phyloP scores from a whole-genome alignment of 2,888 invertebrate species.

The Orthonevra nobilis region DNA sequence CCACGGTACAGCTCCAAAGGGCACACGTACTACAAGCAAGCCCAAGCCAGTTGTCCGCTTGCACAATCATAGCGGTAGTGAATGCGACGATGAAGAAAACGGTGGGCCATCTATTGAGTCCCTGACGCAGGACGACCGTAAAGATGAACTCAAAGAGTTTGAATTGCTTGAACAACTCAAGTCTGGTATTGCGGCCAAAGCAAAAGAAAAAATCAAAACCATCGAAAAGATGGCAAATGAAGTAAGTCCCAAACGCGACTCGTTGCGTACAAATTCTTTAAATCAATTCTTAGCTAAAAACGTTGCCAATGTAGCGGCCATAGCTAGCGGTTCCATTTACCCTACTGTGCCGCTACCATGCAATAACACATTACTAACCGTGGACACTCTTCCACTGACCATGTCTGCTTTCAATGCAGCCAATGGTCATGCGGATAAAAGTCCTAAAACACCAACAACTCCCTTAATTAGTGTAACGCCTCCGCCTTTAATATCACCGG shows the following conservation, averaged over 20 bases:
- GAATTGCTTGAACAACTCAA: slow-evolving; percentile 85
- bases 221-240: slow-evolving; percentile 81
- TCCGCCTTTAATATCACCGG: slow-evolving; percentile 37
- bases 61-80: slow-evolving; percentile 83
- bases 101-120: slow-evolving; percentile 73
- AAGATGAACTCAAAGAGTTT: slow-evolving; percentile 84
- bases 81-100: slow-evolving; percentile 74
- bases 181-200: slow-evolving; percentile 85
- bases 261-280: slow-evolving; percentile 75
- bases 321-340: slow-evolving; percentile 72
- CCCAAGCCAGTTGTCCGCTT: slow-evolving; percentile 82
- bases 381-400: slow-evolving; percentile 75
- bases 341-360: slow-evolving; percentile 70
- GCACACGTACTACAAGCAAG: slow-evolving; percentile 21
- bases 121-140: slow-evolving; percentile 78
- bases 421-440: slow-evolving; percentile 74
- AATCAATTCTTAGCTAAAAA: slow-evolving; percentile 80
- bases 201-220: slow-evolving; percentile 83
- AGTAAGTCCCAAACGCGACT: slow-evolving; percentile 76
- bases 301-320: slow-evolving; percentile 76
- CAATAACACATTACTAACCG: slow-evolving; percentile 72
- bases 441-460: slow-evolving; percentile 73
- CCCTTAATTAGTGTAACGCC: slow-evolving; percentile 59
- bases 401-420: slow-evolving; percentile 73
- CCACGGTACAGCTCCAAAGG: slow-evolving; percentile 41